phyloP scores from a whole-genome alignment of 1,140 invertebrate species.

The Solenopsis fugax region DNA sequence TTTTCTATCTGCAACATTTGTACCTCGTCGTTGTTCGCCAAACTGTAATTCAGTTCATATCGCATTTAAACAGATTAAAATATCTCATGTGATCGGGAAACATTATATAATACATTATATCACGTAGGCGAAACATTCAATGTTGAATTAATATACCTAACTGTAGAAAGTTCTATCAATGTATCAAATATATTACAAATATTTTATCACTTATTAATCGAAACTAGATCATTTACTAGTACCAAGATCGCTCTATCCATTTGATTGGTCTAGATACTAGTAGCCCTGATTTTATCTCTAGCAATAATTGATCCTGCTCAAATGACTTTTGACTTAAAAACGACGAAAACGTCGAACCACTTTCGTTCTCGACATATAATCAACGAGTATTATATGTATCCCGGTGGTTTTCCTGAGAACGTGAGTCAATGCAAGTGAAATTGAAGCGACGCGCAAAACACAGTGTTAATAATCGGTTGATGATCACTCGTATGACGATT shows the following conservation, averaged over 20 bases:
- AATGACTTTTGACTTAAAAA: conserved; percentile 27
- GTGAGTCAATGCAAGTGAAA: conserved; percentile 39
- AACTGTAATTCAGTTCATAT: not conserved
- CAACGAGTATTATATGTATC: not conserved
- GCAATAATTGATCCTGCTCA: conserved; percentile 1
- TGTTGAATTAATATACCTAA: not conserved
- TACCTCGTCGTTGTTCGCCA: not conserved
- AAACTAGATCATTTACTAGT: not conserved
- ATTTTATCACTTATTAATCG: not conserved
- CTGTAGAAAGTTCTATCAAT: conserved; percentile 1
- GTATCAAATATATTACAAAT: not conserved
- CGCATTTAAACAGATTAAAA: not conserved
- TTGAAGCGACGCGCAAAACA: conserved; percentile 29
- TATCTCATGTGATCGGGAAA: not conserved
- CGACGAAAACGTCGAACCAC: conserved; percentile 34
- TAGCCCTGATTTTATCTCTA: not conserved
- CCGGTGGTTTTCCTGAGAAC: not conserved
- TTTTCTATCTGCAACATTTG: not conserved
- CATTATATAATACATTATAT: conserved; percentile 33
- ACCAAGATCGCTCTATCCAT: not conserved
- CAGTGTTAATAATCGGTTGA: conserved; percentile 19
- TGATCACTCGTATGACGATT: not conserved
- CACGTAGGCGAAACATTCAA: conserved; percentile 2
- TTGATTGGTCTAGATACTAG: not conserved
- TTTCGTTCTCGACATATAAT: conserved; percentile 32